A percentile compares a stretch with the other conserved stretches of the same genome.
Conservation (phyloP, 2,113 vertebrate genomes). For the Balaeniceps rex region DNA sequence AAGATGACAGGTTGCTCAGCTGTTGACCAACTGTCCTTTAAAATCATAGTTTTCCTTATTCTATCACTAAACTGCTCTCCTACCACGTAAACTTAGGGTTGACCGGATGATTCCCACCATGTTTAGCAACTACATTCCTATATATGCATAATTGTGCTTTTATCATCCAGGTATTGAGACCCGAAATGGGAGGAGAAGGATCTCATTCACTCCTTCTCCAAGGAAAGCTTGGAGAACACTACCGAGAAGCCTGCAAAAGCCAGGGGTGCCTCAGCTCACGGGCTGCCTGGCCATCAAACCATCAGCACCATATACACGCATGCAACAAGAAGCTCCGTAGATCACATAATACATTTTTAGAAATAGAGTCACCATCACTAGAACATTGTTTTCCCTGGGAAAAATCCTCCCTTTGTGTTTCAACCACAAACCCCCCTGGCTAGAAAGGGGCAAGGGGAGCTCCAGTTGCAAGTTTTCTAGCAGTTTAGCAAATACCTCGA, state of each 20-base stretch:
- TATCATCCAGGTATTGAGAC: not conserved
- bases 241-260: not conserved
- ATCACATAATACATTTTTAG: not conserved
- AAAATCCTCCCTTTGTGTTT: not conserved
- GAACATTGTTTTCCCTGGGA: not conserved
- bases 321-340: not conserved
- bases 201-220: not conserved
- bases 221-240: not conserved
- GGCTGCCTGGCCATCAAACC: fast-evolving
- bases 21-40: not conserved
- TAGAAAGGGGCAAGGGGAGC: not conserved
- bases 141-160: fast-evolving
- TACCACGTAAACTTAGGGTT: fast-evolving
- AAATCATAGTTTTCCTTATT: not conserved
- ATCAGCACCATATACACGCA: not conserved
- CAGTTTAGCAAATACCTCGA: not conserved
- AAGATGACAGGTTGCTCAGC: not conserved
- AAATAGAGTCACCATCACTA: not conserved
- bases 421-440: not conserved
- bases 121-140: not conserved
- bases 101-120: not conserved
- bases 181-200: not conserved
- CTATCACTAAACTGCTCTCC: not conserved
- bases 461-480: not conserved
- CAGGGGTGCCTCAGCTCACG: not conserved